phyloP scores from a whole-genome alignment of 1,140 invertebrate species.

The Nasonia vitripennis region DNA sequence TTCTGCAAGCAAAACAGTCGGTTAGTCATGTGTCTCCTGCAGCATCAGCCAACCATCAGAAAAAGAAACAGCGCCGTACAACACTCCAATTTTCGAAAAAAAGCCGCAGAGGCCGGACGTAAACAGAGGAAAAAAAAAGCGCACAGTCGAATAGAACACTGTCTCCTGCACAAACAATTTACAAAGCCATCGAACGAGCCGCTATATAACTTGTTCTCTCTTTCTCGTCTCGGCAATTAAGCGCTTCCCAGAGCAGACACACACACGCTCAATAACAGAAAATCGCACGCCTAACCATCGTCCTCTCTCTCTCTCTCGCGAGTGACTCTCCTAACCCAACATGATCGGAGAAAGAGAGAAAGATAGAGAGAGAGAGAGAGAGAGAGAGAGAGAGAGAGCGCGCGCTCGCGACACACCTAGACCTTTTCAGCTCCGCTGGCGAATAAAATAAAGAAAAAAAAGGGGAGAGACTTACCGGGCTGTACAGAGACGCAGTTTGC shows the following conservation, averaged over 20 bases:
- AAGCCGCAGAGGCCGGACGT: neutral
- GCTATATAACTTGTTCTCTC: neutral
- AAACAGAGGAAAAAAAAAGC: neutral
- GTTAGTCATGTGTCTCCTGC: neutral
- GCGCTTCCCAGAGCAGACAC: slow-evolving; percentile 17
- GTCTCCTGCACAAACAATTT: slow-evolving; percentile 11
- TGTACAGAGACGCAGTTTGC: neutral
- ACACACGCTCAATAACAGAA: slow-evolving; percentile 38
- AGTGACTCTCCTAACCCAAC: neutral
- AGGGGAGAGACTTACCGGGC: slow-evolving; percentile 26
- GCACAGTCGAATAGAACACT: neutral
- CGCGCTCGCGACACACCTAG: neutral
- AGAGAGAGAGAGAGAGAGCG: slow-evolving; percentile 14
- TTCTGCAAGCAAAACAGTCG: slow-evolving; percentile 69
- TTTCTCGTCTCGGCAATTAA: slow-evolving; percentile 11
- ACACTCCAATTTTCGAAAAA: neutral
- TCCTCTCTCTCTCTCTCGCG: neutral
- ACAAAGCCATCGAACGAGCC: slow-evolving; percentile 37
- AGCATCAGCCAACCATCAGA: neutral
- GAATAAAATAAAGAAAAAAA: slow-evolving; percentile 13
- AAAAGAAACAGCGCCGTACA: neutral
- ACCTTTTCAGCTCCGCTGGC: neutral
- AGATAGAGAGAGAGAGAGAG: slow-evolving; percentile 12
- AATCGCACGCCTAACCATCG: slow-evolving; percentile 12
- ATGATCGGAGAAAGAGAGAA: neutral